A percentile compares a stretch with the other conserved stretches of the same genome.
These are phyloP conservation scores for Gorilla gorilla DNA, from an alignment of 2,113 vertebrate genomes.

Conservation along the genomic window DNA sequence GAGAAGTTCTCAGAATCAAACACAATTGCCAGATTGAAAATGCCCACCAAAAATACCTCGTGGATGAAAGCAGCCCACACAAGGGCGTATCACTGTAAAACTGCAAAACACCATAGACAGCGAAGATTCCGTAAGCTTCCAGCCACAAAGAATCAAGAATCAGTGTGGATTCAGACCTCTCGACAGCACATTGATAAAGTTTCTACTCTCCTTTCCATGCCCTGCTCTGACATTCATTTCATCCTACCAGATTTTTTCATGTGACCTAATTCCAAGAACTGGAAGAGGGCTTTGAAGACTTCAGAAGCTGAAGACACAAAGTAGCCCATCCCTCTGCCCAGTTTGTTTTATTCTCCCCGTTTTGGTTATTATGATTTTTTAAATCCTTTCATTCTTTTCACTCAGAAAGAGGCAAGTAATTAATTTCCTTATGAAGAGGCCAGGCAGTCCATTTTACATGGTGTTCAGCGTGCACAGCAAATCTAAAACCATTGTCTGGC, in stretches of 20 bases:
- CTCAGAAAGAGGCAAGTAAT: too few species aligned
- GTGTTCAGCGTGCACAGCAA: too few species aligned
- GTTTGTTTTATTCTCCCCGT: too few species aligned
- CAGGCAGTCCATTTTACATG: too few species aligned
- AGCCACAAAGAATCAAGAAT: neutral
- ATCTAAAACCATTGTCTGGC: too few species aligned
- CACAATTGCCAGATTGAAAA: neutral
- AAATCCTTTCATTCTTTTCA: too few species aligned
- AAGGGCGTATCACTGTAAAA: neutral
- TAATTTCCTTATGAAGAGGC: too few species aligned
- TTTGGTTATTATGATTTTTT: too few species aligned
- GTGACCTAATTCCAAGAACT: neutral
- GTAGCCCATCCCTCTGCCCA: neutral
- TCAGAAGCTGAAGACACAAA: neutral
- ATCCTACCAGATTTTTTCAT: neutral
- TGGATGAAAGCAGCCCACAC: neutral
- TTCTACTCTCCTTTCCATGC: neutral
- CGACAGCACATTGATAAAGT: neutral
- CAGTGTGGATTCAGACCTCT: neutral
- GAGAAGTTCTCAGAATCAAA: neutral
- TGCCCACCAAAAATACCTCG: neutral
- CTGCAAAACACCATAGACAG: neutral
- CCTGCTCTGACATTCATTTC: neutral
- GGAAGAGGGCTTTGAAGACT: neutral
- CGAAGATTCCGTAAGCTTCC: neutral